Evolutionary conservation across 2,797 vertebrate species (phyloP), one percentile per base, ranked within the genome.

Genomic region (Vireo griseus): DNA sequence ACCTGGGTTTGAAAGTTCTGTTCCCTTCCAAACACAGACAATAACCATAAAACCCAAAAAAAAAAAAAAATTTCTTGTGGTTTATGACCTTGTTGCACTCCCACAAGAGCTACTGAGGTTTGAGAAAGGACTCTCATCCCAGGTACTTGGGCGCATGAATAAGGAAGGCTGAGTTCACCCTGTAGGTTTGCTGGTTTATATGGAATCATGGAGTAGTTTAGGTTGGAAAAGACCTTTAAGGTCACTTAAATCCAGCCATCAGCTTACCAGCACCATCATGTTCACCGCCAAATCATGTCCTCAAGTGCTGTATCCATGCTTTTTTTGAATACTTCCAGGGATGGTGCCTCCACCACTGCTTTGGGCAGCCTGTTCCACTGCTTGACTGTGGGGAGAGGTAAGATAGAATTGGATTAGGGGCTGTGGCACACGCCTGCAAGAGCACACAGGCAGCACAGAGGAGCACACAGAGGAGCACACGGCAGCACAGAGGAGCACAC

Each of bases 101-200:
- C 35, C 25, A 11, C 29, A 28, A 40, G 51, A 65, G 45, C 6
- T 65, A 3, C 2, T 72, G 37, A 29, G 33, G n/a, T 37, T 11
- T 2, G 2, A 35, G 57, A 78, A 29, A 40, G 18, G 25, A 11
- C 15, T 51, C 39, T 54, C 0, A 19, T 11, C 33, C 12, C 2
- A 1, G 5, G 8, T 58, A 2, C 15, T 28, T 51, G 9, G 7
- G 13, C 13, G 11, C 0, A 0, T 45, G 28, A 39, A 3, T 51
- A 12, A 61, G 37, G 35, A 18, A 29, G 58, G 47, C 33, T 25
- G 40, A 33, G 13, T 47, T 72, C 3, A 6, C 17, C 17, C 15
- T 10, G 11, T 11, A 16, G 24, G 6, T 72, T 55, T 59, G 7
- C 62, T 68, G 18, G 19, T 12, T 86, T 57, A 1, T 17, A 2